Evolutionary conservation across 2,113 vertebrate species (phyloP).

Genomic region (Archilochus colubris): DNA sequence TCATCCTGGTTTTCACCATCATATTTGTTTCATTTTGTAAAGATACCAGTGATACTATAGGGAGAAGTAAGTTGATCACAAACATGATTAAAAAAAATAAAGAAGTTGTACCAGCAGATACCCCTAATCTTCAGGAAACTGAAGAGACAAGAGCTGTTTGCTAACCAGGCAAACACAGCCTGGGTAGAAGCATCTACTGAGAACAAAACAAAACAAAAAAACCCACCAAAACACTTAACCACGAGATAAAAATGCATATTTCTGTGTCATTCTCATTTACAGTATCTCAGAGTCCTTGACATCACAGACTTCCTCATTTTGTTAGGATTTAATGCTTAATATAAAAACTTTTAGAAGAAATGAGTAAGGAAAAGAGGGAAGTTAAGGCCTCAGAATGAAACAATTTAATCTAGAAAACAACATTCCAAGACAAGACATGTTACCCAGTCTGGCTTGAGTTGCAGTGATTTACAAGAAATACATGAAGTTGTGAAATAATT

Average conservation of each 20-base stretch:
- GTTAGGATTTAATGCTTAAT: neutral
- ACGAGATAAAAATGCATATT: neutral
- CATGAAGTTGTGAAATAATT: neutral
- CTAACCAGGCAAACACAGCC: neutral
- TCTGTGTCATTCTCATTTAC: neutral
- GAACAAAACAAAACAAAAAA: neutral
- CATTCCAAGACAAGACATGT: neutral
- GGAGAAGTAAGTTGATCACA: neutral
- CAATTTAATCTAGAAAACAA: neutral
- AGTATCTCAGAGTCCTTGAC: neutral
- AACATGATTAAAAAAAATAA: neutral
- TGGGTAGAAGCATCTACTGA: neutral
- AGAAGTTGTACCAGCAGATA: neutral
- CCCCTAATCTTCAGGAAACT: neutral
- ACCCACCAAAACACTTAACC: rapidly evolving
- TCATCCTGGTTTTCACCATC: neutral
- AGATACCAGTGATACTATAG: neutral
- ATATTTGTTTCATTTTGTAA: neutral
- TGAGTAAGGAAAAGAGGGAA: neutral
- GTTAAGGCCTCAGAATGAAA: neutral
- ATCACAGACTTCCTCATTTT: neutral
- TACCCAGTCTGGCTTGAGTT: neutral
- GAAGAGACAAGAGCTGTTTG: neutral
- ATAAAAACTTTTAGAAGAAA: too few relatives aligned
- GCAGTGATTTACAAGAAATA: neutral